Percentiles rank a stretch among this genome's conserved stretches.
phyloP scores from a whole-genome alignment of 1,140 invertebrate genomes.

The Yoshiicerus persimilis region DNA sequence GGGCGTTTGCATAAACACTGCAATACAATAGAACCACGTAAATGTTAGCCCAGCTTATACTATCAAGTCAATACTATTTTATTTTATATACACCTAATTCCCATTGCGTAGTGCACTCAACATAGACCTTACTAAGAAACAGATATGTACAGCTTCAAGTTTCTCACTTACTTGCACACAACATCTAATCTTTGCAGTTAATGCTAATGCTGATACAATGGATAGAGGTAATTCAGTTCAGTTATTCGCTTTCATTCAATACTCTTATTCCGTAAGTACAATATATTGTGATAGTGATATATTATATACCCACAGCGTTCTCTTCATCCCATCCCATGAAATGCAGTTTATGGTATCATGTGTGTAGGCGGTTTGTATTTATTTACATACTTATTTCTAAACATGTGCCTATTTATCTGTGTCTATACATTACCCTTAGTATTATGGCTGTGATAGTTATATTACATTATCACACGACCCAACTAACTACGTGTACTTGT shows the following conservation, averaged over 20 bases:
- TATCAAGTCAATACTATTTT: background rate
- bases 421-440: background rate
- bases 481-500: background rate
- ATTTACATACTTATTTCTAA: background rate
- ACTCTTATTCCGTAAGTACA: background rate
- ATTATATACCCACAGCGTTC: background rate
- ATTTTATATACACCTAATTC: background rate
- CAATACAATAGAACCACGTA: background rate
- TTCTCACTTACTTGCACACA: background rate
- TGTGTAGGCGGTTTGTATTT: background rate
- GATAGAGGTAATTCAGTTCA: background rate
- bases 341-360: conserved; percentile 18
- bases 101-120: background rate
- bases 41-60: background rate
- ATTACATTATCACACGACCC: background rate
- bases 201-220: no score
- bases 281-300: background rate
- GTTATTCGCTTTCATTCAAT: background rate
- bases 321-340: background rate
- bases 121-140: background rate
- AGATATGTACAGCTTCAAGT: background rate
- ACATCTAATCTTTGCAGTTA: background rate
- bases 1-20: background rate
- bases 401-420: background rate
- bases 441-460: background rate